Evolutionary conservation across 2,113 vertebrate species (phyloP).

Genomic region (Actenoides hombroni): DNA sequence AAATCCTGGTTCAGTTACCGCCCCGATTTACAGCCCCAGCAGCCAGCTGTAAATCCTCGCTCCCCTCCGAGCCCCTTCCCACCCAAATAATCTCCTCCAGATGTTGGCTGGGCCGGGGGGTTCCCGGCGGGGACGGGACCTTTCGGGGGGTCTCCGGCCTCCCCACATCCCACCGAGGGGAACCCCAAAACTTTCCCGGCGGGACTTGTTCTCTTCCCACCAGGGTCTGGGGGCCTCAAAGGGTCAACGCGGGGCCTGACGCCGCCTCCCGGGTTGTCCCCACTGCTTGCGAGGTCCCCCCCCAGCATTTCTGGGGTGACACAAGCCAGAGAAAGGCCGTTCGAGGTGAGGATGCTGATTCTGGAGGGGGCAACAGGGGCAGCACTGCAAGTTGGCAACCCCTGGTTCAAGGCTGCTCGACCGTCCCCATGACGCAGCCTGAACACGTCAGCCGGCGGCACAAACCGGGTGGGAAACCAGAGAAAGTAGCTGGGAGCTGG

Average conservation of each 20-base stretch:
- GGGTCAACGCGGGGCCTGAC: accelerated
- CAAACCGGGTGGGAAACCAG: neutral
- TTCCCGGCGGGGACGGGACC: neutral
- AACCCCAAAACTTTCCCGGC: neutral
- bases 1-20: constrained; percentile 79
- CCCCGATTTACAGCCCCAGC: constrained; percentile 77
- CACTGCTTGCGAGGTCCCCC: accelerated
- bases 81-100: constrained; percentile 78
- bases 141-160: neutral
- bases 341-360: neutral
- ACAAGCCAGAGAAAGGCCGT: neutral
- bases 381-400: neutral
- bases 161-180: neutral
- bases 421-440: accelerated
- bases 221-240: neutral
- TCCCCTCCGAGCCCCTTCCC: constrained; percentile 35
- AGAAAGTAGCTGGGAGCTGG: neutral
- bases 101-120: constrained; percentile 48
- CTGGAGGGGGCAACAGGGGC: neutral
- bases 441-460: neutral
- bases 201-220: neutral
- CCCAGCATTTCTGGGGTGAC: neutral
- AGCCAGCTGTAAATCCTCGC: constrained; percentile 73
- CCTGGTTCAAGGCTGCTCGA: neutral
- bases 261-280: neutral